Base-by-base conservation (phyloP, 2,888 invertebrate species). In the Agrenia bidenticulata region DNA sequence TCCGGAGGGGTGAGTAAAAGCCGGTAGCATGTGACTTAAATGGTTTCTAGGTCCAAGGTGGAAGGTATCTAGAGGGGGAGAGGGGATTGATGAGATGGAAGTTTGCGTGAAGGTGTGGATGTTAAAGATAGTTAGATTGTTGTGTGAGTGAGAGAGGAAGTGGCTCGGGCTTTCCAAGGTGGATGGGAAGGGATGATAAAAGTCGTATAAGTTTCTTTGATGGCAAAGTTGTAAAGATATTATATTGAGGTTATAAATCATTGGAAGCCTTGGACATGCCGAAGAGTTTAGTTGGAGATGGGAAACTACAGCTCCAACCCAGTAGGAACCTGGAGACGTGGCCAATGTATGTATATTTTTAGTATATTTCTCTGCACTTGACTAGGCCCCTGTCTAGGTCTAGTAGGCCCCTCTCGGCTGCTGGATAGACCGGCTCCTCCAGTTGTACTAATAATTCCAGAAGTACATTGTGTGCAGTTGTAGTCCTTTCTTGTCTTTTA, bases 191-290 rank as follows among this genome's bases (percentile, higher is more conserved):
- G 55, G 55, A 55, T 55, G 55, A 55, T 55, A 55, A 17, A 45
- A 45, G 32, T 51, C 51, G 32, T 27, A 55, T 63, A 63, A 67
- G 66, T 67, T 67, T 67, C 64, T 50, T 61, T 65, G 68, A 68
- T 64, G 68, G 62, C 63, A 60, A 65, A 69, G 62, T 69, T 69
- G 68, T 63, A 63, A 63, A 66, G 66, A 69, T 69, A 69, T 69
- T 69, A 32, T 32, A 66, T 69, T 69, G 58, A 49, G 63, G 69
- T 58, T 66, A 69, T 69, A 69, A 69, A 69, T 69, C 69, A 69
- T 69, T 26, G 24, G 42, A 15, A 11, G 27, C 57, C 4, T 41
- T 51, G 51, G 24, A 51, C 51, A 51, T 24, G 51, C 32, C 32
- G 32, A 11, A 7, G 32, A 7, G 32, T 32, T 32, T 4, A 11